Evolutionary conservation across 1,140 invertebrate genomes (phyloP).

Genomic region (Drosophila kikkawai): DNA sequence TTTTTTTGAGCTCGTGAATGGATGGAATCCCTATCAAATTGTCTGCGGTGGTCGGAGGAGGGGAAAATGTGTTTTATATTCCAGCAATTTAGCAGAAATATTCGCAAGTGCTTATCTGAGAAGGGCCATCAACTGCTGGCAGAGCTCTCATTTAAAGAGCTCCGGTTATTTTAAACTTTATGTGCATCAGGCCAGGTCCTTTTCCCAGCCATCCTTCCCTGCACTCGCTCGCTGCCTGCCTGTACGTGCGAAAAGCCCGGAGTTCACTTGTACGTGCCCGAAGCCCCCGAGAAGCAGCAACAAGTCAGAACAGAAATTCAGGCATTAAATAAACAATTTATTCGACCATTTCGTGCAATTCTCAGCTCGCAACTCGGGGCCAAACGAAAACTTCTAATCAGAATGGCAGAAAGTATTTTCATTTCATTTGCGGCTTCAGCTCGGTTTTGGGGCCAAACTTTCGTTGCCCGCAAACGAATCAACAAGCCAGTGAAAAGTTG

Average conservation of each 20-base stretch:
- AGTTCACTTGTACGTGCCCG: slow-evolving; percentile 23
- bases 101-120: slow-evolving; percentile 24
- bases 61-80: slow-evolving; percentile 39
- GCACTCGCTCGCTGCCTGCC: background rate
- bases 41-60: slow-evolving; percentile 4
- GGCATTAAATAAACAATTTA: slow-evolving; percentile 55
- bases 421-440: slow-evolving; percentile 35
- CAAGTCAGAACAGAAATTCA: slow-evolving; percentile 29
- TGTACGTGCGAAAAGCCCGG: slow-evolving; percentile 46
- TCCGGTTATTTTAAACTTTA: slow-evolving; percentile 33
- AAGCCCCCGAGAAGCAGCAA: slow-evolving; percentile 19
- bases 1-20: slow-evolving; percentile 26
- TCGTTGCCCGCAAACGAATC: slow-evolving; percentile 19
- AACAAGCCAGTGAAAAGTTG: slow-evolving; percentile 26
- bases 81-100: slow-evolving; percentile 48
- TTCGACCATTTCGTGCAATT: slow-evolving; percentile 45
- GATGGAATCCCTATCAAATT: slow-evolving; percentile 44
- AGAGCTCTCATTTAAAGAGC: slow-evolving; percentile 34
- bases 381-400: slow-evolving; percentile 45
- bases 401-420: slow-evolving; percentile 41
- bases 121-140: slow-evolving; percentile 38
- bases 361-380: slow-evolving; percentile 23
- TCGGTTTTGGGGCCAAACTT: slow-evolving; percentile 33
- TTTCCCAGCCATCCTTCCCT: background rate
- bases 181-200: slow-evolving; percentile 17